phyloP scores from a whole-genome alignment of 2,888 invertebrate genomes.

The Pharmacophagus antenor region DNA sequence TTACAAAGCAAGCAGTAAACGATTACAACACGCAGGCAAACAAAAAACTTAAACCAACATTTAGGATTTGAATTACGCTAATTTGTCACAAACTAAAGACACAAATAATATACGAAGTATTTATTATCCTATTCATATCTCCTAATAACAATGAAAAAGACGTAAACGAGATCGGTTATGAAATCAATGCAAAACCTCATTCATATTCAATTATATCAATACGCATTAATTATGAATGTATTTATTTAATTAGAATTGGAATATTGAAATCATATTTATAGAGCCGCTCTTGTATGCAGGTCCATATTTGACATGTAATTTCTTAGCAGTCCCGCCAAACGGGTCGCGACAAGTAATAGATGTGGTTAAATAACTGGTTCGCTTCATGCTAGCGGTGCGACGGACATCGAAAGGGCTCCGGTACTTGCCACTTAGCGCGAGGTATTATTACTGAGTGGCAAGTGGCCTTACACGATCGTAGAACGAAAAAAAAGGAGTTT shows the following conservation, averaged over 20 bases:
- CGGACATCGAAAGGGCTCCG: conserved; percentile 11
- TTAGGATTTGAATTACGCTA: background rate
- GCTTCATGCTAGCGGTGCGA: background rate
- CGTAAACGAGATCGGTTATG: background rate
- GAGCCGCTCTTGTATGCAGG: conserved; percentile 20
- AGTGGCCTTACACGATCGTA: background rate
- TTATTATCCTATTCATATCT: background rate
- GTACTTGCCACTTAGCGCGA: conserved; percentile 1
- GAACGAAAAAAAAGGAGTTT: background rate
- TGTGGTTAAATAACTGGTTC: conserved; percentile 23
- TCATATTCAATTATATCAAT: background rate
- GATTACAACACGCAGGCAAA: no score
- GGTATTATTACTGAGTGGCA: conserved; percentile 3
- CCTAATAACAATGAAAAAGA: background rate
- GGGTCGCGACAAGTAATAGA: conserved; percentile 22
- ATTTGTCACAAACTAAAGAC: no score
- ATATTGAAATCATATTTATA: conserved; percentile 21
- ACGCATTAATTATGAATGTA: conserved; percentile 18
- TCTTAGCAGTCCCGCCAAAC: conserved; percentile 14
- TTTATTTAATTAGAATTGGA: conserved; percentile 22
- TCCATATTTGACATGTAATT: conserved; percentile 28
- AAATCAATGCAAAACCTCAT: background rate
- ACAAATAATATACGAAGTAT: no score
- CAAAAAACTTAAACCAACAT: background rate
- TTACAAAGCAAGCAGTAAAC: no score